These are phyloP conservation scores for Patella depressa DNA, from an alignment of 2,888 invertebrate species.

Conservation along the genomic window DNA sequence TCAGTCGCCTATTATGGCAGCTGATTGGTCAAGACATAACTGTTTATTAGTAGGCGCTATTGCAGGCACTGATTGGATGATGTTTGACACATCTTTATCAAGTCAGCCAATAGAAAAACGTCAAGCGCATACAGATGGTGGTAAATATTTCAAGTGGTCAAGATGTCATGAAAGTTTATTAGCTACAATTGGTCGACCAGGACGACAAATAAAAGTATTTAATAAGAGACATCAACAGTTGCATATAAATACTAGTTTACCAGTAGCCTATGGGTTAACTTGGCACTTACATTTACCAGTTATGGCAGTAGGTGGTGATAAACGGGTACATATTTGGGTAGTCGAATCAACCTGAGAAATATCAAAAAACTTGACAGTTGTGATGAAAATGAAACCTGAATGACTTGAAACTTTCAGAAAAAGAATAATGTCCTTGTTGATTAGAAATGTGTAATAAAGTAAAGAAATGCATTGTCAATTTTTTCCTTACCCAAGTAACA, in stretches of 20 bases:
- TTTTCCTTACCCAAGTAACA: no score
- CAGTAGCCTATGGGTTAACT: constrained; percentile 55
- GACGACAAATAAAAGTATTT: constrained; percentile 79
- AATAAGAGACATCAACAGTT: constrained; percentile 75
- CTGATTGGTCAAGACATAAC: constrained; percentile 79
- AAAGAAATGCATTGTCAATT: no score
- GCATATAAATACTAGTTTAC: constrained; percentile 49
- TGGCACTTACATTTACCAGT: constrained; percentile 66
- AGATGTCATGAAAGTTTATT: constrained; percentile 78
- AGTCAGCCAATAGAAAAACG: constrained; percentile 78
- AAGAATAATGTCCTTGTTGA: no score
- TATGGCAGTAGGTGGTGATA: constrained; percentile 65
- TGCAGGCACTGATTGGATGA: constrained; percentile 78
- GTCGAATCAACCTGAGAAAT: constrained; percentile 39
- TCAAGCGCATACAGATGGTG: constrained; percentile 78
- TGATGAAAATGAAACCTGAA: no score
- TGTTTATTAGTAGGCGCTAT: constrained; percentile 77
- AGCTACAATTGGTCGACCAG: constrained; percentile 79
- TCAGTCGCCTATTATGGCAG: constrained; percentile 77
- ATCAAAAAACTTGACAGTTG: no score
- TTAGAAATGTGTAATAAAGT: no score
- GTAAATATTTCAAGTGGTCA: constrained; percentile 77
- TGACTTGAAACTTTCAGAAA: no score
- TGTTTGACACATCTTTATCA: constrained; percentile 80
- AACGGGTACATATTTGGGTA: constrained; percentile 59